Conservation (phyloP, 37 sponge, comb jelly and placozoan genomes). For the Spongilla lacustris region DNA sequence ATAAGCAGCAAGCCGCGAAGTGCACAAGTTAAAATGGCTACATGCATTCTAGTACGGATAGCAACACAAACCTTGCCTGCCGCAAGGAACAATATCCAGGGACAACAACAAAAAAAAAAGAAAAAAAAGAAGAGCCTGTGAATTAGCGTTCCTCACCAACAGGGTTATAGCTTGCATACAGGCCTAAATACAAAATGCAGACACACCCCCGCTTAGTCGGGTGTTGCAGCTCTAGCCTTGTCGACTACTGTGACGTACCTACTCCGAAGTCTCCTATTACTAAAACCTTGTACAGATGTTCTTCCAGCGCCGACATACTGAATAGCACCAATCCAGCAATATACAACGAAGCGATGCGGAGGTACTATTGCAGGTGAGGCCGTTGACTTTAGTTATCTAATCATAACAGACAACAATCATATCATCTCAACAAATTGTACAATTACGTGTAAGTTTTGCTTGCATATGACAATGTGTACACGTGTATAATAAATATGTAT, state of each 20-base stretch:
- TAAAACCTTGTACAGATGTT: slow-evolving; percentile 87
- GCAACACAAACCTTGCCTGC: background rate
- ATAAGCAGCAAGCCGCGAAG: too few species aligned
- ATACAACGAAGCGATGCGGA: background rate
- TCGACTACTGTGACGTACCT: slow-evolving; percentile 50
- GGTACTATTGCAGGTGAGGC: too few species aligned
- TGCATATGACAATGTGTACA: too few species aligned
- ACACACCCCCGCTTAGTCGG: background rate
- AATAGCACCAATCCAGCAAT: background rate
- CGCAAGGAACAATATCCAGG: background rate
- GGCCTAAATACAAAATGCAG: background rate
- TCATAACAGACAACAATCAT: too few species aligned
- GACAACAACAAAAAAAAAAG: background rate
- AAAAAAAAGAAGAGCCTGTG: background rate
- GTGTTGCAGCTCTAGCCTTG: too few species aligned
- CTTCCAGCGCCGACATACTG: slow-evolving; percentile 38
- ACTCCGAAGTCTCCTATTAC: slow-evolving; percentile 96
- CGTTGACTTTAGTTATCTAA: too few species aligned
- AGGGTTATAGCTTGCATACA: too few species aligned
- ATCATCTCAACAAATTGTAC: too few species aligned
- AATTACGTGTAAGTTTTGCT: too few species aligned
- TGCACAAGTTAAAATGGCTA: too few species aligned
- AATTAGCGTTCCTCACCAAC: background rate
- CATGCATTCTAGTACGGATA: background rate
- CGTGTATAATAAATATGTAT: too few species aligned